phyloP scores from a whole-genome alignment of 2,797 vertebrate species.

The Sebastes umbrosus region DNA sequence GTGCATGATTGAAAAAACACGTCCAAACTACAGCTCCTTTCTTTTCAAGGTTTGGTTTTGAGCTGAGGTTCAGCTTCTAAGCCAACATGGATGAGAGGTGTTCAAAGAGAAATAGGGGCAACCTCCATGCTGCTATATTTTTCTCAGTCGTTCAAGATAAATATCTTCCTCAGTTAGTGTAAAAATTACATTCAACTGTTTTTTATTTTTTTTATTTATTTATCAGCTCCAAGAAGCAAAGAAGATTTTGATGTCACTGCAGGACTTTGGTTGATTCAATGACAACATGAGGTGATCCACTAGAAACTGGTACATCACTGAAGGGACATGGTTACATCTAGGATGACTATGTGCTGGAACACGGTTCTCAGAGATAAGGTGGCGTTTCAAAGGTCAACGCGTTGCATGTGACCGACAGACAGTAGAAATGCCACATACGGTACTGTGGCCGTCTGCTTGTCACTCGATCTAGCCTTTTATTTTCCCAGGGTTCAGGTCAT shows the following conservation, averaged over 20 bases:
- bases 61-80: background rate
- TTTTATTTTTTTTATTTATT: background rate
- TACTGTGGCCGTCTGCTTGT: background rate
- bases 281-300: background rate
- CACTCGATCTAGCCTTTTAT: conserved; percentile 24
- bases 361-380: background rate
- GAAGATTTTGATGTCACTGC: background rate
- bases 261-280: background rate
- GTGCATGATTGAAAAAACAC: background rate
- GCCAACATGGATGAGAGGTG: background rate
- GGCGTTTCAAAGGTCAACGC: conserved; percentile 14
- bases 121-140: background rate
- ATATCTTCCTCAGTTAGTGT: background rate
- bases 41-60: background rate
- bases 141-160: background rate
- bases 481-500: conserved; percentile 52
- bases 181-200: background rate
- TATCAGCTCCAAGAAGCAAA: background rate
- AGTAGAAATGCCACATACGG: conserved; percentile 19
- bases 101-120: background rate
- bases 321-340: background rate
- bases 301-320: background rate
- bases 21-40: background rate
- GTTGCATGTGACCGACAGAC: conserved; percentile 1
- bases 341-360: background rate